A percentile compares a stretch with the other conserved stretches of the same genome.
phyloP scores from a whole-genome alignment of 2,113 vertebrate genomes.

The Pogona vitticeps region DNA sequence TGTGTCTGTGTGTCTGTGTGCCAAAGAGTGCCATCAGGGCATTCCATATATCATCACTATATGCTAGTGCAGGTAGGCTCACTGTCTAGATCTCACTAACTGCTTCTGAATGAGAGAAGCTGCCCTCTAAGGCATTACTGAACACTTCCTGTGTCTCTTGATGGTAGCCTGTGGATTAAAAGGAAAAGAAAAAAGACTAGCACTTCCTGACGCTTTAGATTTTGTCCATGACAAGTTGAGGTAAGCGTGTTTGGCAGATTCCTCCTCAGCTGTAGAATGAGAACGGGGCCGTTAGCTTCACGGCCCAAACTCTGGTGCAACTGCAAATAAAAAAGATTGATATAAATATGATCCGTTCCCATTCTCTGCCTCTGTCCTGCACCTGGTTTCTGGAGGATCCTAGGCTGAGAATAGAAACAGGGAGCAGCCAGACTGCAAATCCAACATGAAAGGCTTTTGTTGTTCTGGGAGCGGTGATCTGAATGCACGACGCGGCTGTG shows the following conservation, averaged over 20 bases:
- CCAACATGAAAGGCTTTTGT: not conserved
- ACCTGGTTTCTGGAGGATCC: not conserved
- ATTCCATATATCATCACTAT: too few species aligned
- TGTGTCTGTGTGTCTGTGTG: too few species aligned
- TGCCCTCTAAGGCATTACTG: not conserved
- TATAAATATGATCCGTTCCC: fast-evolving
- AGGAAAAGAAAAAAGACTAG: not conserved
- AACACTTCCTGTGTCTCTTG: not conserved
- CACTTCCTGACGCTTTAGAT: not conserved
- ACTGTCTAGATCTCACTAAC: not conserved
- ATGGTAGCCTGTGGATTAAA: not conserved
- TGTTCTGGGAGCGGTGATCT: not conserved
- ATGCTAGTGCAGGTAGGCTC: too few species aligned
- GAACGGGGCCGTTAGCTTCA: not conserved
- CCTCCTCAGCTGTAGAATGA: not conserved
- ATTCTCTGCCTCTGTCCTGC: not conserved
- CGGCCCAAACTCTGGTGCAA: not conserved
- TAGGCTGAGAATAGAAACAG: not conserved
- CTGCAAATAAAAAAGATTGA: fast-evolving
- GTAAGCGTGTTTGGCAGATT: not conserved
- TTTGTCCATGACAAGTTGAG: not conserved
- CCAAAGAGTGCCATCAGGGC: too few species aligned
- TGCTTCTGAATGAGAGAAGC: constrained; percentile 3
- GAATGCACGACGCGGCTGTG: not conserved
- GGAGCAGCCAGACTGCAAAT: not conserved